Conservation (phyloP, 2,888 invertebrate genomes). For the Caenorhabditis sp. region DNA sequence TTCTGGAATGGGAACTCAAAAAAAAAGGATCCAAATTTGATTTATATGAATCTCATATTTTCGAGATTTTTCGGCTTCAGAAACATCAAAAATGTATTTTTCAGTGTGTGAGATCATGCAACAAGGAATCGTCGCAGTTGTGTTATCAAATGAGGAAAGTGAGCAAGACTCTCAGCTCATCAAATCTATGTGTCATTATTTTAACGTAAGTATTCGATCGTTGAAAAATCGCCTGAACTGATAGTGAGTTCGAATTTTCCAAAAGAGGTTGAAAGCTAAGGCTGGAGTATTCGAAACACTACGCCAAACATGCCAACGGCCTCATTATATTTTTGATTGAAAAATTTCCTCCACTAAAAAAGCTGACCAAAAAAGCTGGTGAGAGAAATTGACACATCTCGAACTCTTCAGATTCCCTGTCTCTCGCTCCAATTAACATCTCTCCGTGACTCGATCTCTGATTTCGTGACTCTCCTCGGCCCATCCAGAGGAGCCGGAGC, state of each 20-base stretch:
- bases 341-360: background rate
- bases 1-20: no score
- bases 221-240: background rate
- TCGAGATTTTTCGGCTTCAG: no score
- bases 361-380: no score
- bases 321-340: no score
- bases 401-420: constrained; percentile 71
- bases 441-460: constrained; percentile 54
- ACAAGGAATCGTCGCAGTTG: constrained; percentile 78
- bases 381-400: no score
- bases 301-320: no score
- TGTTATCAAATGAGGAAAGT: constrained; percentile 72
- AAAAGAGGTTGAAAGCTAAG: no score
- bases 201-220: constrained; percentile 57
- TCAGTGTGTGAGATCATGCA: constrained; percentile 81
- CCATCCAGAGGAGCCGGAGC: constrained; percentile 70
- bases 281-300: no score
- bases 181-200: constrained; percentile 81
- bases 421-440: constrained; percentile 60
- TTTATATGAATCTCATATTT: no score
- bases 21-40: no score
- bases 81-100: no score
- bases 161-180: constrained; percentile 73
- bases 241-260: background rate
- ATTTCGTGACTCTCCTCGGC: constrained; percentile 70